Conservation (phyloP, 2,888 invertebrate species). For the Diploptera punctata region DNA sequence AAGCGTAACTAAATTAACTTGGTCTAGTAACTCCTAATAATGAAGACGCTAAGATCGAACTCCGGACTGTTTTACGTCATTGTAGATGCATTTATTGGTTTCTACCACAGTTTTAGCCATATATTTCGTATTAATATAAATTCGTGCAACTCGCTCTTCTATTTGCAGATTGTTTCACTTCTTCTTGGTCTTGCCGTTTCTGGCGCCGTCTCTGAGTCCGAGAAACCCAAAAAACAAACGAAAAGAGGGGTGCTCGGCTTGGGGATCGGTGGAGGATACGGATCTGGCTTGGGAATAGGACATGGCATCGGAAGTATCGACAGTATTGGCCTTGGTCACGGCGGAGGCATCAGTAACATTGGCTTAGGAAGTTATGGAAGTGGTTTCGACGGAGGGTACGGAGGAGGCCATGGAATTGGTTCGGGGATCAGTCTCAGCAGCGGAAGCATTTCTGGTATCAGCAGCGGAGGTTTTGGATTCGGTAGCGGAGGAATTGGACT, state of each 20-base stretch:
- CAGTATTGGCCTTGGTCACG: not conserved
- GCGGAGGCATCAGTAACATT: not conserved
- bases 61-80: no score
- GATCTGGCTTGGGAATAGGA: not conserved
- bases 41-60: no score
- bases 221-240: not conserved
- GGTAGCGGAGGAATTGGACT: not conserved
- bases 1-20: no score
- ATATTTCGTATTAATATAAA: no score
- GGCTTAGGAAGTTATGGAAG: not conserved
- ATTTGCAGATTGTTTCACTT: not conserved
- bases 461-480: not conserved
- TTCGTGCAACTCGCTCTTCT: no score
- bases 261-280: not conserved
- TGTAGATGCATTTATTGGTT: no score
- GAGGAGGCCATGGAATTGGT: not conserved
- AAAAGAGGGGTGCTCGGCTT: slow-evolving; percentile 4
- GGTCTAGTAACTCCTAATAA: no score
- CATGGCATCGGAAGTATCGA: not conserved
- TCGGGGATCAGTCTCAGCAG: not conserved
- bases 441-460: not conserved
- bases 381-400: not conserved
- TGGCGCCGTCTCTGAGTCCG: not conserved
- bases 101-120: no score
- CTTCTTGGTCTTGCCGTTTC: not conserved